These are phyloP conservation scores for Ditylenchus weischeri DNA, from an alignment of 2,888 invertebrate genomes.

Conservation along the genomic window DNA sequence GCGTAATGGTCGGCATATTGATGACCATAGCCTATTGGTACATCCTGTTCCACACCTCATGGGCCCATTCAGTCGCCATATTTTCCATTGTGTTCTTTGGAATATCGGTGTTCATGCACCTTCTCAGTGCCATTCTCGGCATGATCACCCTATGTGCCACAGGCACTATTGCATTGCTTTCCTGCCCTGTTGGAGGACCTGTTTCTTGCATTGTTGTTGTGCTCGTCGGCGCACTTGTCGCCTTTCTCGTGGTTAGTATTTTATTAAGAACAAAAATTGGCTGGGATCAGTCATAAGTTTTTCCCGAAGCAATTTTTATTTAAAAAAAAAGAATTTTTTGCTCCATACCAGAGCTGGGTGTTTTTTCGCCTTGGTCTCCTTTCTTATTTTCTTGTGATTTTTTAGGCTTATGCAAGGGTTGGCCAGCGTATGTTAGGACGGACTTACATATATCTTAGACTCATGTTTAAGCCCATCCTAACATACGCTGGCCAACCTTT, in stretches of 20 bases:
- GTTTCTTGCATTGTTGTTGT: slow-evolving; percentile 3
- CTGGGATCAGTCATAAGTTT: not conserved
- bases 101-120: slow-evolving; percentile 1
- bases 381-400: too few species aligned
- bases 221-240: not conserved
- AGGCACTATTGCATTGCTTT: slow-evolving; percentile 2
- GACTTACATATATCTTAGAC: too few species aligned
- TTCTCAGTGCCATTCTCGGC: slow-evolving; percentile 1
- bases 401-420: too few species aligned
- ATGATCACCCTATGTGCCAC: slow-evolving; percentile 6
- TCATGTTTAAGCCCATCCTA: too few species aligned
- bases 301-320: not conserved
- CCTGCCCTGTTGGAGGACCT: slow-evolving; percentile 2
- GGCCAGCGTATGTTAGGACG: too few species aligned
- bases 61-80: slow-evolving; percentile 4
- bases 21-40: slow-evolving; percentile 3
- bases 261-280: not conserved
- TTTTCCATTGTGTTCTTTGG: slow-evolving; percentile 5
- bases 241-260: slow-evolving; percentile 1
- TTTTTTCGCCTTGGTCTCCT: too few species aligned
- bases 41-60: slow-evolving; percentile 1
- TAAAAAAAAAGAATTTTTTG: too few species aligned
- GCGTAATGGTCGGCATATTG: not conserved
- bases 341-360: too few species aligned
- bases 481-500: too few species aligned